These are phyloP conservation scores for Drosophila barbarae DNA, from an alignment of 2,888 invertebrate genomes.

Conservation along the genomic window DNA sequence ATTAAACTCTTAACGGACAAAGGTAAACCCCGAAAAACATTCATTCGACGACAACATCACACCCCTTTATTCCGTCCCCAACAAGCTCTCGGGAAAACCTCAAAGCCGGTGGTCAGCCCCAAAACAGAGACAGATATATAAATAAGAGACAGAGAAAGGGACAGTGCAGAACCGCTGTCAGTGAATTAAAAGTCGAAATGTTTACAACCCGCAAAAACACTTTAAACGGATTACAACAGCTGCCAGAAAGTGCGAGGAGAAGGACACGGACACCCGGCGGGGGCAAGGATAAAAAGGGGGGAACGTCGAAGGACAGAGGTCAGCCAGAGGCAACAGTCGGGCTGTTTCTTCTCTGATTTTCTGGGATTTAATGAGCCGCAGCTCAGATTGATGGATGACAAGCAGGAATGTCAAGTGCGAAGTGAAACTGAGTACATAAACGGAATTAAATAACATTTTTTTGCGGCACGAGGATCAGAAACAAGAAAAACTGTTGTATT, in stretches of 20 bases:
- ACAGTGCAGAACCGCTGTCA: slow-evolving; percentile 25
- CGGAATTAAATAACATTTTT: slow-evolving; percentile 7
- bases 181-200: slow-evolving; percentile 53
- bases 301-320: slow-evolving; percentile 11
- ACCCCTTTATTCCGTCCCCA: neutral
- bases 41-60: slow-evolving; percentile 7
- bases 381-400: slow-evolving; percentile 39
- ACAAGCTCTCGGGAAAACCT: slow-evolving; percentile 14
- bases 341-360: slow-evolving; percentile 21
- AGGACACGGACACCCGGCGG: neutral
- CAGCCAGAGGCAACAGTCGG: slow-evolving; percentile 22
- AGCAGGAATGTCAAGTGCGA: slow-evolving; percentile 15
- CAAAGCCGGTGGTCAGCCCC: slow-evolving; percentile 24
- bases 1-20: slow-evolving; percentile 25
- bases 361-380: slow-evolving; percentile 40
- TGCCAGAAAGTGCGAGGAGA: slow-evolving; percentile 20
- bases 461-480: neutral
- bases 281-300: neutral
- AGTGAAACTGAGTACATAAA: neutral
- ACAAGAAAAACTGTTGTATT: neutral
- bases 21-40: slow-evolving; percentile 6
- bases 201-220: slow-evolving; percentile 49
- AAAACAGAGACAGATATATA: slow-evolving; percentile 7
- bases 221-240: slow-evolving; percentile 52
- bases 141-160: neutral